A percentile compares a stretch with the other conserved stretches of the same genome.
phyloP scores from a whole-genome alignment of 30 jellyfish, hydroid and myxozoan genomes.

The Phacellophora camtschatica region DNA sequence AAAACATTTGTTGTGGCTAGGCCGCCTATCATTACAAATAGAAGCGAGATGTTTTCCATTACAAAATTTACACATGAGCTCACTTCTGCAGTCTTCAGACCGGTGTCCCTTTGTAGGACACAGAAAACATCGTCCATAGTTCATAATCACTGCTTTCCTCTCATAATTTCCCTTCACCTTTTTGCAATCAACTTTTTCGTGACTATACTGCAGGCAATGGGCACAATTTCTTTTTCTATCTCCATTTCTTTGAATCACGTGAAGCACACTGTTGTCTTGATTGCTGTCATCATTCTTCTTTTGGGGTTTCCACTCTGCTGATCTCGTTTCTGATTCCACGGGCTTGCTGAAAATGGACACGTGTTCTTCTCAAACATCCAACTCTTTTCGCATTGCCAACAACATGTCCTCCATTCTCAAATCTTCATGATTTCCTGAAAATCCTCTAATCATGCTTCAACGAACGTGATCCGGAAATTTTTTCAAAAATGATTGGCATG shows the following conservation, averaged over 20 bases:
- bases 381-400: not conserved
- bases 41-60: not conserved
- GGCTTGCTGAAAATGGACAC: not conserved
- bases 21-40: not conserved
- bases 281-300: no score
- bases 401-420: not conserved
- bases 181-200: not conserved
- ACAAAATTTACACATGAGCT: not conserved
- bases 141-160: not conserved
- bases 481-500: slow-evolving; percentile 10
- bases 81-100: not conserved
- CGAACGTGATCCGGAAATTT: slow-evolving; percentile 20
- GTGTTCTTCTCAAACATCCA: not conserved
- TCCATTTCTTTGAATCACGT: not conserved
- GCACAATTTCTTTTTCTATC: not conserved
- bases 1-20: no score
- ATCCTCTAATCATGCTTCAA: slow-evolving; percentile 1
- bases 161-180: not conserved
- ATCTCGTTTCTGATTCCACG: no score
- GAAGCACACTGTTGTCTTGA: not conserved
- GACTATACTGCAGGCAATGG: not conserved
- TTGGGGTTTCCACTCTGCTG: no score
- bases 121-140: not conserved
- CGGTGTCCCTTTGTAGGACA: not conserved
- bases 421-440: not conserved